These are phyloP conservation scores for Cassiopea xamachana DNA, from an alignment of 30 jellyfish, hydroid and myxozoan genomes.

Conservation along the genomic window DNA sequence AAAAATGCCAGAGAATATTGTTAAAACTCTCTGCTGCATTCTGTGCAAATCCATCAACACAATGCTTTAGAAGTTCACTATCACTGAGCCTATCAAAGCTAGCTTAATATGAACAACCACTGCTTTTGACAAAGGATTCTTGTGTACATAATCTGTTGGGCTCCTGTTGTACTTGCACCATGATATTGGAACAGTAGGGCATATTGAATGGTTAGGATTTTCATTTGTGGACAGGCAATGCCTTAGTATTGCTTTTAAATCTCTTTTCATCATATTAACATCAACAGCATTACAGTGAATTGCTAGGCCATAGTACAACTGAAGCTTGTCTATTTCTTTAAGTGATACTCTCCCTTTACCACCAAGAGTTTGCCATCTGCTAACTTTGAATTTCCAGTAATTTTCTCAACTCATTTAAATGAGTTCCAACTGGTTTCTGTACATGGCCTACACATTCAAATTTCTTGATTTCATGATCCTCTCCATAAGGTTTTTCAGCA, in stretches of 20 bases:
- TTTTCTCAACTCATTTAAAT: no score
- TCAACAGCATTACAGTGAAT: not conserved
- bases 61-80: not conserved
- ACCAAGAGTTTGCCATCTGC: not conserved
- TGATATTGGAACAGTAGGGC: not conserved
- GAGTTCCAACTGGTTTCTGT: not conserved
- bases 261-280: not conserved
- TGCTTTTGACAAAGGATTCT: not conserved
- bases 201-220: not conserved
- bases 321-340: not conserved
- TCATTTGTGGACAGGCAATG: not conserved
- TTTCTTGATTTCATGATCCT: not conserved
- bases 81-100: not conserved
- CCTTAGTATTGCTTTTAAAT: not conserved
- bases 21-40: conserved; percentile 1
- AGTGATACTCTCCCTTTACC: not conserved
- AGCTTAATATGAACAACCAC: not conserved
- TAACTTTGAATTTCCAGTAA: not conserved
- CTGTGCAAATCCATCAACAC: not conserved
- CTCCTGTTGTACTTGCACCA: not conserved
- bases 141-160: not conserved
- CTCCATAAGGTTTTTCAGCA: not conserved
- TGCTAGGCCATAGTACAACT: not conserved
- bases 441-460: not conserved
- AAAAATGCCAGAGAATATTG: conserved; percentile 10